Evolutionary conservation across 2,797 vertebrate genomes (phyloP).

Genomic region (Nothura maculosa): DNA sequence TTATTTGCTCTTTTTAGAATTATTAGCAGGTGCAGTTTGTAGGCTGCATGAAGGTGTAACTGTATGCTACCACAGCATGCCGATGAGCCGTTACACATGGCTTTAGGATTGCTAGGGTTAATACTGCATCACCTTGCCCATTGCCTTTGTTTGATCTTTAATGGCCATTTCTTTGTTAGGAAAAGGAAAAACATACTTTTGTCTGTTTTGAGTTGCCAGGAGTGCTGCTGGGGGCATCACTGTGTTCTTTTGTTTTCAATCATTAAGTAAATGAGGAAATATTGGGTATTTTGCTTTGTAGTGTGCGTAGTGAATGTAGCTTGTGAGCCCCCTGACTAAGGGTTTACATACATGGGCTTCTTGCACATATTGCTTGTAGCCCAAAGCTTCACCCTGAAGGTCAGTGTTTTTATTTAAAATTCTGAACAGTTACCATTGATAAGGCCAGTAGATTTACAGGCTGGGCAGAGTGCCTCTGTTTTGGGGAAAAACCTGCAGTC

Average conservation of each 20-base stretch:
- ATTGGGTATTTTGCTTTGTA: neutral
- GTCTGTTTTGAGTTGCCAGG: neutral
- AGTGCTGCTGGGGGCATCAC: neutral
- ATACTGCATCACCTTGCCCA: neutral
- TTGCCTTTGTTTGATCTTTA: neutral
- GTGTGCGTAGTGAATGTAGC: neutral
- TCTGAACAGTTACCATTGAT: neutral
- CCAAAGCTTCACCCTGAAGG: neutral
- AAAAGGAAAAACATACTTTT: neutral
- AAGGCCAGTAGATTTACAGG: neutral
- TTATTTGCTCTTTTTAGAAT: constrained; percentile 22
- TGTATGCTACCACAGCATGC: neutral
- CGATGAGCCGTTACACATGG: neutral
- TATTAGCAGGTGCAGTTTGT: constrained; percentile 21
- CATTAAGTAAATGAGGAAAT: neutral
- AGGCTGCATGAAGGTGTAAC: neutral
- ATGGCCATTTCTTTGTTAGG: neutral
- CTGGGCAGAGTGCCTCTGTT: neutral
- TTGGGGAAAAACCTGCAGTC: neutral
- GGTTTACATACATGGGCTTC: neutral
- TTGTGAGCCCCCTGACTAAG: neutral
- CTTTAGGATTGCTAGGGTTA: neutral
- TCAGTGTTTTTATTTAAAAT: neutral
- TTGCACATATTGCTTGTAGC: neutral
- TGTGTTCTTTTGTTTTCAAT: neutral